phyloP scores from a whole-genome alignment of 2,113 vertebrate genomes.

The Pygoscelis adeliae region DNA sequence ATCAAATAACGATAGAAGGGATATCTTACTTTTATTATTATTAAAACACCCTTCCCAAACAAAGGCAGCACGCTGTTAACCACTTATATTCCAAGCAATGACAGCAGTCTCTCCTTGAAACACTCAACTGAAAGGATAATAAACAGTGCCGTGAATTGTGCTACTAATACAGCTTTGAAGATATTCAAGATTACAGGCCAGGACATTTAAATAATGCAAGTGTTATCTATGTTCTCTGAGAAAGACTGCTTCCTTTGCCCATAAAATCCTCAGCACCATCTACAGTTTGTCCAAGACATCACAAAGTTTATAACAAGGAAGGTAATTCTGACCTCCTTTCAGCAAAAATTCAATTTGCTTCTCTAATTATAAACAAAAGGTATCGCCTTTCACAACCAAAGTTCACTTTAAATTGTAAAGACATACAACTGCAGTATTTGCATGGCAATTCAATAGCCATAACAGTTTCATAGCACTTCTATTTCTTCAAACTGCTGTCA shows the following conservation, averaged over 20 bases:
- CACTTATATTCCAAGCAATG: not conserved
- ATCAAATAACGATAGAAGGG: not conserved
- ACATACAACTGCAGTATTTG: not conserved
- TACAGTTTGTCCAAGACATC: not conserved
- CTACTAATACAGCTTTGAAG: not conserved
- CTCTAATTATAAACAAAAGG: not conserved
- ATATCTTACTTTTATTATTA: not conserved
- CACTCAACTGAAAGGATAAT: not conserved
- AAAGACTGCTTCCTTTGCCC: not conserved
- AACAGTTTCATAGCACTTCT: not conserved
- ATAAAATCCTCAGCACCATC: not conserved
- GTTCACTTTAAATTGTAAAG: not conserved
- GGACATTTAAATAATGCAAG: not conserved
- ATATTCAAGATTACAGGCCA: not conserved
- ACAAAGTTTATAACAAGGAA: not conserved
- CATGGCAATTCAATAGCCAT: not conserved
- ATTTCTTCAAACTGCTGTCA: not conserved
- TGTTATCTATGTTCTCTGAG: not conserved
- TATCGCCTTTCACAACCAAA: accelerated
- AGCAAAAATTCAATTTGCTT: not conserved
- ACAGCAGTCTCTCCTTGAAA: not conserved
- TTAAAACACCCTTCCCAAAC: not conserved
- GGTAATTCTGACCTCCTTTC: not conserved
- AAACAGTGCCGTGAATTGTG: not conserved
- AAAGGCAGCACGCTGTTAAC: not conserved